Evolutionary conservation across 2,113 vertebrate species (phyloP).

Genomic region (Piaya cayana): DNA sequence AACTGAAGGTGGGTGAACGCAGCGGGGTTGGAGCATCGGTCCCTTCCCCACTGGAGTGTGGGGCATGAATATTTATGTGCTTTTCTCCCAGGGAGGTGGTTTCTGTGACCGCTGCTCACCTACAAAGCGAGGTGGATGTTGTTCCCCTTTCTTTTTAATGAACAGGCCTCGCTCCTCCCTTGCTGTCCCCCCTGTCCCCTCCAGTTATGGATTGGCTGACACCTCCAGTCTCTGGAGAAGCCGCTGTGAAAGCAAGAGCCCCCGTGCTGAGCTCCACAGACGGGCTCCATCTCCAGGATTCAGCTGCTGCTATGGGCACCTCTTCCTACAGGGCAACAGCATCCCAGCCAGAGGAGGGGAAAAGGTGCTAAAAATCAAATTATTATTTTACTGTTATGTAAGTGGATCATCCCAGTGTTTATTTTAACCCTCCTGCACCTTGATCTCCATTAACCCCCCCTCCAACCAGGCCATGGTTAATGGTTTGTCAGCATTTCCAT

Average conservation of each 20-base stretch:
- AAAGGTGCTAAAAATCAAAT: background rate
- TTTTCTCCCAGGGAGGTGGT: background rate
- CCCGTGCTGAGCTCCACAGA: background rate
- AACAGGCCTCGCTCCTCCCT: background rate
- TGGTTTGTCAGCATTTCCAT: constrained; percentile 65
- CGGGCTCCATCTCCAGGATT: background rate
- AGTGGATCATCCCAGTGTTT: background rate
- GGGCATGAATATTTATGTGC: background rate
- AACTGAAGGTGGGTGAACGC: background rate
- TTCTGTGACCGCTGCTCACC: background rate
- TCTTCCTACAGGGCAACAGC: background rate
- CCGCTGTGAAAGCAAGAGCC: background rate
- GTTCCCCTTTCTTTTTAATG: background rate
- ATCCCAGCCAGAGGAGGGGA: background rate
- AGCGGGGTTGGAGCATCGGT: accelerated
- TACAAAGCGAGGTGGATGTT: background rate
- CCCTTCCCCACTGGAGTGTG: accelerated
- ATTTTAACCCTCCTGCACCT: background rate
- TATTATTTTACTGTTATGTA: background rate
- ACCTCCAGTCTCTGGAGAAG: constrained; percentile 32
- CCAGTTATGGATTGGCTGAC: constrained; percentile 41
- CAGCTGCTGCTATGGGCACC: background rate
- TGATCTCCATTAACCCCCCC: background rate
- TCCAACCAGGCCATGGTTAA: constrained; percentile 12
- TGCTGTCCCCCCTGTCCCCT: background rate